A percentile compares a stretch with the other conserved stretches of the same genome.
These are phyloP conservation scores for Coccyzus lansbergi DNA, from an alignment of 2,797 vertebrate species.

Conservation along the genomic window DNA sequence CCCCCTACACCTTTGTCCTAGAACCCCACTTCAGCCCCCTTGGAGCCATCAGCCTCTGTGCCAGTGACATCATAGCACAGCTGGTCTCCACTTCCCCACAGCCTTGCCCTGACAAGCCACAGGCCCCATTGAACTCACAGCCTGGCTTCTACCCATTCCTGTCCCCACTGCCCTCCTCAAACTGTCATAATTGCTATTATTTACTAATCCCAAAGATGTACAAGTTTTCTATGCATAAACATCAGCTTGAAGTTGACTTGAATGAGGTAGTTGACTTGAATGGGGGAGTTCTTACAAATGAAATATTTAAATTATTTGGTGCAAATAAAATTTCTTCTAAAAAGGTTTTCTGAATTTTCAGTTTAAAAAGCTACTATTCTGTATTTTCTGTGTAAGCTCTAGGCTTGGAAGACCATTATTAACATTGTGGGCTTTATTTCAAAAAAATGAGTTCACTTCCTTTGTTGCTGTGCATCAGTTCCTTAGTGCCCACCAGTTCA, in stretches of 20 bases:
- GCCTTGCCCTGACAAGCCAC: no score
- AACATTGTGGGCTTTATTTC: not conserved
- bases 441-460: not conserved
- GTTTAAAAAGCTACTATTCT: not conserved
- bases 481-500: not conserved
- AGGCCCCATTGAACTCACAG: no score
- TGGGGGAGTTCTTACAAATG: not conserved
- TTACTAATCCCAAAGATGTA: not conserved
- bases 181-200: not conserved
- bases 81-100: not conserved
- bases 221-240: not conserved
- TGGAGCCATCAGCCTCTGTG: not conserved
- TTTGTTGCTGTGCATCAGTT: not conserved
- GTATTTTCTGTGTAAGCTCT: not conserved
- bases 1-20: accelerated
- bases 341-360: not conserved
- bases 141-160: accelerated
- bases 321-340: not conserved
- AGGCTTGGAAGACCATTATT: not conserved
- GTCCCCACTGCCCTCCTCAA: not conserved
- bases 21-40: no score
- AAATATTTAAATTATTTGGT: not conserved
- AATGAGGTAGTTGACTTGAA: not conserved
- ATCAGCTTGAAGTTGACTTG: not conserved
- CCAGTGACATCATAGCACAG: no score